phyloP scores from a whole-genome alignment of 1,140 invertebrate species.

The Drosophila bocqueti region DNA sequence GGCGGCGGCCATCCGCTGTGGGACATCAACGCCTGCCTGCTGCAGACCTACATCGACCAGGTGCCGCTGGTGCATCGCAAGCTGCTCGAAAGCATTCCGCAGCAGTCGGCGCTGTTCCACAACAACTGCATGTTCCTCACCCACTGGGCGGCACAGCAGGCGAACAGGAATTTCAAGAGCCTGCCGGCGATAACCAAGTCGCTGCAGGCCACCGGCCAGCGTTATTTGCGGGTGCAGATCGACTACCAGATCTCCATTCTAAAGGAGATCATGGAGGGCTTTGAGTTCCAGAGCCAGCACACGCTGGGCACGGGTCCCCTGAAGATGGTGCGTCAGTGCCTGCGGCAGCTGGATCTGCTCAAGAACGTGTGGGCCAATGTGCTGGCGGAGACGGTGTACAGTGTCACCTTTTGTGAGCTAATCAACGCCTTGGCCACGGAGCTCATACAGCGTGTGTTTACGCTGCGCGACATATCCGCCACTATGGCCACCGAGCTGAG shows the following conservation, averaged over 20 bases:
- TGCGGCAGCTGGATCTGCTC: conserved; percentile 93
- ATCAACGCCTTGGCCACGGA: conserved; percentile 84
- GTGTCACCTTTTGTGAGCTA: conserved; percentile 84
- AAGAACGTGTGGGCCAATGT: conserved; percentile 93
- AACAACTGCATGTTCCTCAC: conserved; percentile 97
- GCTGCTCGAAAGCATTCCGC: conserved; percentile 92
- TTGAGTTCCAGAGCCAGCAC: conserved; percentile 87
- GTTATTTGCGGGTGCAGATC: conserved; percentile 90
- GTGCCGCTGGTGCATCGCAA: conserved; percentile 92
- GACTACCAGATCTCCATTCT: conserved; percentile 90
- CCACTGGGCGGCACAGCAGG: conserved; percentile 86
- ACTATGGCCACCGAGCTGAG: conserved; percentile 85
- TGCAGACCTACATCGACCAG: conserved; percentile 92
- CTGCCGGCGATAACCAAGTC: conserved; percentile 81
- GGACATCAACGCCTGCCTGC: conserved; percentile 87
- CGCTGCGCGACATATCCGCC: conserved; percentile 85
- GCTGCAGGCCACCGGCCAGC: conserved; percentile 88
- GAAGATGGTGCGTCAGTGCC: conserved; percentile 91
- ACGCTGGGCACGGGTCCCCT: conserved; percentile 88
- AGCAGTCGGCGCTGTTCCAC: conserved; percentile 95
- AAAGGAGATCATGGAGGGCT: conserved; percentile 89
- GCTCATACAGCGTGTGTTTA: conserved; percentile 81
- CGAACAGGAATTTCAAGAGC: conserved; percentile 77
- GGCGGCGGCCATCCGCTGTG: conserved; percentile 88
- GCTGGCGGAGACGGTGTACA: conserved; percentile 85